These are phyloP conservation scores for Abscondita cerata DNA, from an alignment of 2,888 invertebrate species.

Conservation along the genomic window DNA sequence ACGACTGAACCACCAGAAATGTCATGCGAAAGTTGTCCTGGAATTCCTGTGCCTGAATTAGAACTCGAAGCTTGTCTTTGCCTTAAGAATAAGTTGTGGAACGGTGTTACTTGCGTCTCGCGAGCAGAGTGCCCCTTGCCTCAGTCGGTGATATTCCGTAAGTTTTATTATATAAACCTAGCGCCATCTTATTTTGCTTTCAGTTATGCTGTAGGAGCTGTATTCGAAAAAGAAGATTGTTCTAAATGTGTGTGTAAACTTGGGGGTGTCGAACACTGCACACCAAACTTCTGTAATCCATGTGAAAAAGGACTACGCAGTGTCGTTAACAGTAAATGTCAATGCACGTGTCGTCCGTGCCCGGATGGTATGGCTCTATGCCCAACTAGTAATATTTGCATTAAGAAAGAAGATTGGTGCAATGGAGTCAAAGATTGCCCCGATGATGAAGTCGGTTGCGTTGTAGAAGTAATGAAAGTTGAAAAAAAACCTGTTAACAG, in stretches of 20 bases:
- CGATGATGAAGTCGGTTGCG: slow-evolving; percentile 79
- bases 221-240: slow-evolving; percentile 76
- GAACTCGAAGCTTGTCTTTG: slow-evolving; percentile 63
- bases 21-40: slow-evolving; percentile 65
- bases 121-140: slow-evolving; percentile 80
- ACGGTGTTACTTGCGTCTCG: slow-evolving; percentile 76
- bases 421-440: slow-evolving; percentile 82
- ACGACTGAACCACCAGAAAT: slow-evolving; percentile 19
- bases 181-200: slow-evolving; percentile 8
- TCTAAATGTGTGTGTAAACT: slow-evolving; percentile 80
- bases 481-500: neutral
- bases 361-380: slow-evolving; percentile 71
- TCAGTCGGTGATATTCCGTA: slow-evolving; percentile 70
- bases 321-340: slow-evolving; percentile 68
- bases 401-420: slow-evolving; percentile 77
- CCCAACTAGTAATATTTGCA: slow-evolving; percentile 76
- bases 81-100: slow-evolving; percentile 67
- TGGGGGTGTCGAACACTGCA: slow-evolving; percentile 75
- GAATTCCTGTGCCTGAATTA: slow-evolving; percentile 52
- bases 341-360: slow-evolving; percentile 78
- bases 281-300: slow-evolving; percentile 70
- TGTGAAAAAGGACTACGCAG: slow-evolving; percentile 69
- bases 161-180: slow-evolving; percentile 40
- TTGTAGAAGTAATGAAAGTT: slow-evolving; percentile 36
- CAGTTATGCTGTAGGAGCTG: slow-evolving; percentile 76